Evolutionary conservation across 2,888 invertebrate species (phyloP), one percentile per base, ranked within the genome.

Genomic region (Melanotus villosus): DNA sequence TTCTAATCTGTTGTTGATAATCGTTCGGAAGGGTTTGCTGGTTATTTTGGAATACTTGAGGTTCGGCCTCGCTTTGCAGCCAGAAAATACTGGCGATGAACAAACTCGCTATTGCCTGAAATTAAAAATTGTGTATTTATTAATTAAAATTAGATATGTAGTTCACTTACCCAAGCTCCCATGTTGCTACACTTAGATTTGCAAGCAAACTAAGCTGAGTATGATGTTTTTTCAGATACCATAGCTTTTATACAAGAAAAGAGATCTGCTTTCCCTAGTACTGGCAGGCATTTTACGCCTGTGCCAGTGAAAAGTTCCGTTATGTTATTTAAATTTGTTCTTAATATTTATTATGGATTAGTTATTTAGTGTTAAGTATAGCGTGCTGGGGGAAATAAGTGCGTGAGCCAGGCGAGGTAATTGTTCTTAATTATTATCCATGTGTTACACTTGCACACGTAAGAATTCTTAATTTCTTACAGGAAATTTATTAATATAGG

Each of bases 81-180:
- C 52, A 52, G 2, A 52, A 3, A 9, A 52, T 12, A 16, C 14
- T 52, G 12, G 14, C 6, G 23, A 59, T n/a, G 21, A 59, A 43
- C 41, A 43, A 59, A 59, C 59, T 59, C 59, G 59, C 41, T 36
- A 30, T 16, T 41, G 43, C 43, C 59, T 59, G 10, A 7, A 26
- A 26, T 5, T 26, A 26, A 26, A 26, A 7, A 5, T 26, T 26
- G 26, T 26, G 26, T 5, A 26, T n/a, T n/a, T n/a, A n/a, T n/a
- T n/a, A n/a, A 7, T 3, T 26, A 7, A 26, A 26, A 5, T 23
- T 9, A 18, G 23, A 19, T 45, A n/a, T 3, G 26, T 7, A 7
- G 7, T 26, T 26, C 26, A 21, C 63, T 68, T 62, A 68, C 68
- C 68, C 54, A 63, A 50, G 56, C 41, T 36, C 19, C 50, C 66